phyloP scores from a whole-genome alignment of 1,140 invertebrate species.

The Ridgeia piscesae region DNA sequence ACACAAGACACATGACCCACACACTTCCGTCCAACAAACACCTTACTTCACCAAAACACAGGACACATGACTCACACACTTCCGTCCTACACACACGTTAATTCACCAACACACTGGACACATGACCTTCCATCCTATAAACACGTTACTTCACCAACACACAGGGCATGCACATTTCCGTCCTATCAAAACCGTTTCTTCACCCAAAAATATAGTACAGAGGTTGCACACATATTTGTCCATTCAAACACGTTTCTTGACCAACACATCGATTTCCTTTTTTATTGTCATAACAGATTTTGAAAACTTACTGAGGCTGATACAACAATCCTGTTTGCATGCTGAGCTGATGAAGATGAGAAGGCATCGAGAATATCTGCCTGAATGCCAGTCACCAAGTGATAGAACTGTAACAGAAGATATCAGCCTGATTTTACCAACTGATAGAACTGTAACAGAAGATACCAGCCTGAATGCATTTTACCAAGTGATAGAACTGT shows the following conservation, averaged over 20 bases:
- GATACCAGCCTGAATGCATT: background rate
- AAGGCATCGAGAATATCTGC: background rate
- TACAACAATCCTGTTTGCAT: background rate
- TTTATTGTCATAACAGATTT: background rate
- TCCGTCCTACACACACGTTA: background rate
- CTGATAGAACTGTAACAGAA: background rate
- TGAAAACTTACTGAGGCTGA: background rate
- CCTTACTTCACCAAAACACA: background rate
- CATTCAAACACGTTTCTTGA: background rate
- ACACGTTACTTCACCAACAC: too few relatives aligned
- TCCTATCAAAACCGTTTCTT: too few relatives aligned
- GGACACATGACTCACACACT: too few relatives aligned
- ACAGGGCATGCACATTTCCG: too few relatives aligned
- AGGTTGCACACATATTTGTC: too few relatives aligned
- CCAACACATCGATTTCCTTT: background rate
- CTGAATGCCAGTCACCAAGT: background rate
- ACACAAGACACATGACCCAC: too few relatives aligned
- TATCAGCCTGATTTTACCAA: background rate
- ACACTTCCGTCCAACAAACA: too few relatives aligned
- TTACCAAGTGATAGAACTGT: background rate
- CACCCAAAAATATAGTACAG: too few relatives aligned
- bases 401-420: background rate
- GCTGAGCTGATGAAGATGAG: background rate
- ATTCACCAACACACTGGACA: too few relatives aligned
- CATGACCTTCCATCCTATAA: too few relatives aligned